Evolutionary conservation across 53 echinoderm and acorn worm genomes (phyloP), one percentile per base, ranked within the genome.

Genomic region (Apostichopus leukothele): DNA sequence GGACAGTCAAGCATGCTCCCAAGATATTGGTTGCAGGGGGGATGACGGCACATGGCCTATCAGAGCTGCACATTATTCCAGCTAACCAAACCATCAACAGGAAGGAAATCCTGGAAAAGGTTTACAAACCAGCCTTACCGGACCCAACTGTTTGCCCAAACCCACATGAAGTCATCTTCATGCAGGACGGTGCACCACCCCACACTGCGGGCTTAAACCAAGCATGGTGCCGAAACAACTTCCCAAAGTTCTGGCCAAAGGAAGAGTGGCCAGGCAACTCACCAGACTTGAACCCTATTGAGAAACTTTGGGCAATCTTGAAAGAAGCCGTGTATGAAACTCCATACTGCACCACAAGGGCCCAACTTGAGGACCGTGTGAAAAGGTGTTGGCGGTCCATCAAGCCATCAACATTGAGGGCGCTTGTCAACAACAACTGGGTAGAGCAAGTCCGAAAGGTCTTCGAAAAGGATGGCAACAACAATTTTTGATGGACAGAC

Each of bases 381-480:
- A 84, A 66, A 27, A 60, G 39, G 5, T 60, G 61, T 84, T 84
- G 84, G 84, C 26, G 63, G 25, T 60, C 83, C 83, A 61, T 61
- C 88, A 9, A 54, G 39, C 18, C 60, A 27, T 26, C n/a, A 74
- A 73, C 12, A 53, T 88, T 25, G 87, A 52, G 75, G 88, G 75
- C 88, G 75, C 67, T 74, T 25, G 75, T 75, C 7, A 50, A 88
- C 55, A 74, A 61, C 86, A 51, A 87, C 74, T 87, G 87, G 87
- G 74, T 51, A 50, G 55, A 75, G 76, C 75, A 59, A 88, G 88
- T 88, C 13, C 55, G 60, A 13, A 53, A 76, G 21, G 88, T 88
- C 10, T 76, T 88, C 25, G 88, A 77, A 88, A 88, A 88, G 54
- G 88, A 88, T 88, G 88, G 74, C 10, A 22, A 75, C 18, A 74